phyloP scores from a whole-genome alignment of 2,888 invertebrate genomes.

The Acronicta psi region DNA sequence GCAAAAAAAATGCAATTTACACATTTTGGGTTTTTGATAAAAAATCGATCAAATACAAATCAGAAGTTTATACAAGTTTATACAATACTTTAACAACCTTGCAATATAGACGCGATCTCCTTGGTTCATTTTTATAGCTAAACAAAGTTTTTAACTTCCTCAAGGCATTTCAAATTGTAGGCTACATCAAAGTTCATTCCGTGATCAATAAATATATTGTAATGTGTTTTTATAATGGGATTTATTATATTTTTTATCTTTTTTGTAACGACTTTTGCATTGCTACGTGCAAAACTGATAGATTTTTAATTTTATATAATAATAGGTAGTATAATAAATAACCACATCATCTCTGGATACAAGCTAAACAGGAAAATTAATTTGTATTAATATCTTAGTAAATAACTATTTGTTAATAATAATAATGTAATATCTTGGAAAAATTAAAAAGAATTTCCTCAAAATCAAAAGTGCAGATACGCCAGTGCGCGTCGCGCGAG shows the following conservation, averaged over 20 bases:
- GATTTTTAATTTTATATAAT: too few relatives aligned
- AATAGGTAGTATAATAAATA: too few relatives aligned
- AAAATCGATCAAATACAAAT: slow-evolving; percentile 15
- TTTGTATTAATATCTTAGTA: too few relatives aligned
- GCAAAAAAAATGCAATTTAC: neutral
- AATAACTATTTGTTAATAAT: too few relatives aligned
- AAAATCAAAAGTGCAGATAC: slow-evolving; percentile 63
- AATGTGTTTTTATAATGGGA: neutral
- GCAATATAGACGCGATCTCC: slow-evolving; percentile 28
- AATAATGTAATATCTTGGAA: neutral
- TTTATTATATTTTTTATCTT: neutral
- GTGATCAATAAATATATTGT: slow-evolving; percentile 39
- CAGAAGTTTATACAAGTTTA: slow-evolving; percentile 16
- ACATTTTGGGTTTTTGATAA: slow-evolving; percentile 1
- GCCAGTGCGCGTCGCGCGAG: slow-evolving; percentile 56
- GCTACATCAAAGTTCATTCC: slow-evolving; percentile 44
- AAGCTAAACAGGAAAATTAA: too few relatives aligned
- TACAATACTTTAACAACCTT: slow-evolving; percentile 43
- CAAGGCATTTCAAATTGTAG: slow-evolving; percentile 27
- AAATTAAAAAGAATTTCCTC: slow-evolving; percentile 5
- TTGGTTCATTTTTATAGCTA: slow-evolving; percentile 38
- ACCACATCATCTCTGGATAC: too few relatives aligned
- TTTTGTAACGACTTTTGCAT: neutral
- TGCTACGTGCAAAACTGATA: too few relatives aligned
- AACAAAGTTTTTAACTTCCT: slow-evolving; percentile 47